Evolutionary conservation across 2,113 vertebrate genomes (phyloP), one percentile per base, ranked within the genome.

Genomic region (Empidonax alnorum): DNA sequence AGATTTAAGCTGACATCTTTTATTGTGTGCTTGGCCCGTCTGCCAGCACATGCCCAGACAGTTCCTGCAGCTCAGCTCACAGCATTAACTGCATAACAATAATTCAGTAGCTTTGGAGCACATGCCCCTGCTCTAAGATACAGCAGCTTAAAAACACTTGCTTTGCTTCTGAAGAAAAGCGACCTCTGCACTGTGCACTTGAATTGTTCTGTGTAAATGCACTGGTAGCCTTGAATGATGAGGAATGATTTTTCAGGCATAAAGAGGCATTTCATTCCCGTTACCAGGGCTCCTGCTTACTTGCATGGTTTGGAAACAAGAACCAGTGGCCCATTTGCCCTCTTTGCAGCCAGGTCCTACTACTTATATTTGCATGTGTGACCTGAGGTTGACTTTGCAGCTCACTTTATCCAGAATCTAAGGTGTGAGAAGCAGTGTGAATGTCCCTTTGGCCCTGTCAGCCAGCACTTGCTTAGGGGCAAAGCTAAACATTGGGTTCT

Each of bases 41-140:
- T 92, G 92, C 93, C 94, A 94, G 89, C 94, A 84, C 86, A 96
- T 94, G 90, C 88, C 61, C 96, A 97, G 95, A 87, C 89, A 93
- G 89, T 95, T 93, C 77, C 76, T 94, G 87, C 71, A 76, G 87
- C 95, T 93, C 90, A 90, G 75, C 87, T 95, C 12, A 0, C 90
- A 95, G 89, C 87, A 76, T 89, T 88, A 90, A 71, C 86, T 73
- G 86, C 12, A 2, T 73, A 91, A 89, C 89, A 97, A 74, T 77
- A 92, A 94, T 94, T 94, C 68, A 90, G 65, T 84, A 87, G 86
- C 83, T 93, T 73, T 84, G 92, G 63, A 89, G 79, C 83, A 74
- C 76, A 88, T 90, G 56, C 82, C 85, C 68, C 79, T 77, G 76
- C 89, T 91, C 69, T 89, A 52, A 95, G 74, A 89, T 90, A 76